phyloP scores from a whole-genome alignment of 2,888 invertebrate genomes.

The Metallyticus violacea region DNA sequence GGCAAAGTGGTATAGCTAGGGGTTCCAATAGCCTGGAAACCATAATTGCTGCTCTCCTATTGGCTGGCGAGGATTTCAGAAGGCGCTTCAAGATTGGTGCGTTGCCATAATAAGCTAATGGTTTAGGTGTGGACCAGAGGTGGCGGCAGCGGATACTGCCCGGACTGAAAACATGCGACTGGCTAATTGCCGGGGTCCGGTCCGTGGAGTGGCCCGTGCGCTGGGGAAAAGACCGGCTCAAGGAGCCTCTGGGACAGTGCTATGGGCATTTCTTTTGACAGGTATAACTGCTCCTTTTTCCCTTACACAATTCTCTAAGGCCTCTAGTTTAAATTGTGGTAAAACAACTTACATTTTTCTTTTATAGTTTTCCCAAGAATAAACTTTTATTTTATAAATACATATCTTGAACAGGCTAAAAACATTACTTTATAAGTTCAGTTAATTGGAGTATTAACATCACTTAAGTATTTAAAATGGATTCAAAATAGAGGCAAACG shows the following conservation, averaged over 20 bases:
- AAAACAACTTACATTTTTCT: background rate
- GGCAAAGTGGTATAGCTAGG: slow-evolving; percentile 2
- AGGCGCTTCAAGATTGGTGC: slow-evolving; percentile 23
- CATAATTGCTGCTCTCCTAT: slow-evolving; percentile 22
- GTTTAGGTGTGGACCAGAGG: slow-evolving; percentile 16
- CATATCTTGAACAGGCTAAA: background rate
- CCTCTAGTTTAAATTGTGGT: background rate
- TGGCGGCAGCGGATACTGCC: background rate
- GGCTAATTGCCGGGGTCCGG: background rate
- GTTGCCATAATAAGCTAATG: slow-evolving; percentile 25
- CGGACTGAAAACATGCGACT: background rate
- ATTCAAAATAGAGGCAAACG: no score
- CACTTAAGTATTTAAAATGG: no score
- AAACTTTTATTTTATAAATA: no score
- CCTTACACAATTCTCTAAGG: background rate
- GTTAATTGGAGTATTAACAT: no score
- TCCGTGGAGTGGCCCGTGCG: background rate
- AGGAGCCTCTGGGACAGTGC: background rate
- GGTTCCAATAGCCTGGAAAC: slow-evolving; percentile 17
- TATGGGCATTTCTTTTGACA: background rate
- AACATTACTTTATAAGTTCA: no score
- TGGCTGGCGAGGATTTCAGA: slow-evolving; percentile 22
- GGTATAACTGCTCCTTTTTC: background rate
- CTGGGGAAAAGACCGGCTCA: background rate
- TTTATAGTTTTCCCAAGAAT: background rate